These are phyloP conservation scores for Kryptolebias marmoratus DNA, from an alignment of 2,113 vertebrate species.

Conservation along the genomic window DNA sequence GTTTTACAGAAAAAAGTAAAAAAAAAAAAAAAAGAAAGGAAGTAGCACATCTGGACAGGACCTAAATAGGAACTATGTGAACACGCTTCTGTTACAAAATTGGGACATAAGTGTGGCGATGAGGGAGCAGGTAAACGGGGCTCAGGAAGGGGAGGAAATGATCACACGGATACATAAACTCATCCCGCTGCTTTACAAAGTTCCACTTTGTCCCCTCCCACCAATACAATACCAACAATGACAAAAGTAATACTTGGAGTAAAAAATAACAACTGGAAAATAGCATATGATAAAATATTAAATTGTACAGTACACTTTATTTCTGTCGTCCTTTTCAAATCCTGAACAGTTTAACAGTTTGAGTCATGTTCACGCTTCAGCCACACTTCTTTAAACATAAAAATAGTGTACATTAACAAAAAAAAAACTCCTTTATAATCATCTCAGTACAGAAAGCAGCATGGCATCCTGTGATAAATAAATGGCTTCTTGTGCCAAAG, in stretches of 20 bases:
- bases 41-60: slow-evolving; percentile 76
- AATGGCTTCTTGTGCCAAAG: background rate
- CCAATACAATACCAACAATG: slow-evolving; percentile 77
- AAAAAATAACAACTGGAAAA: slow-evolving; percentile 69
- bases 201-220: slow-evolving; percentile 65
- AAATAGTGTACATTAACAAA: slow-evolving; percentile 69
- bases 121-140: slow-evolving; percentile 57
- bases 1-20: slow-evolving; percentile 74
- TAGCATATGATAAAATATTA: slow-evolving; percentile 84
- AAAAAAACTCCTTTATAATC: slow-evolving; percentile 3
- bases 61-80: slow-evolving; percentile 79
- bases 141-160: slow-evolving; percentile 17
- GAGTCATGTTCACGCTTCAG: slow-evolving; percentile 30
- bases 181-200: slow-evolving; percentile 72
- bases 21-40: slow-evolving; percentile 55
- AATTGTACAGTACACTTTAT: slow-evolving; percentile 82
- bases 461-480: background rate
- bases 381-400: slow-evolving; percentile 31
- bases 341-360: slow-evolving; percentile 50
- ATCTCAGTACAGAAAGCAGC: slow-evolving; percentile 11
- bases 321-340: slow-evolving; percentile 59
- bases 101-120: slow-evolving; percentile 61
- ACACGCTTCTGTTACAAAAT: slow-evolving; percentile 79
- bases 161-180: slow-evolving; percentile 79
- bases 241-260: slow-evolving; percentile 74